Conservation (phyloP, 1,140 invertebrate genomes). For the Sarcophaga bullata region DNA sequence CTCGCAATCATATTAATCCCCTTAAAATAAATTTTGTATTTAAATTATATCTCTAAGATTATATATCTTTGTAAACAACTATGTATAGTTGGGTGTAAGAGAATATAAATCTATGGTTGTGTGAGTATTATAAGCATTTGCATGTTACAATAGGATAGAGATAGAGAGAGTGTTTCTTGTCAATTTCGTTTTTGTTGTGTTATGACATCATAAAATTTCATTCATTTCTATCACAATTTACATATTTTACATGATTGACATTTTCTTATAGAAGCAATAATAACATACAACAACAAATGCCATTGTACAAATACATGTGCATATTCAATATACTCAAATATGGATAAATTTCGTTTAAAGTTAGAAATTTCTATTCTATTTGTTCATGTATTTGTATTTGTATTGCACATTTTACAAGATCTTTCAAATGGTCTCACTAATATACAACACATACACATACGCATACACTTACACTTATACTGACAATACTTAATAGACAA, state of each 20-base stretch:
- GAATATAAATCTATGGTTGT: background rate
- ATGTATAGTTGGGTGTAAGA: no score
- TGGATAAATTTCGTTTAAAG: no score
- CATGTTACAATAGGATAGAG: background rate
- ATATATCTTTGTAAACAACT: no score
- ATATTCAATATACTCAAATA: no score
- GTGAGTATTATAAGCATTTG: background rate
- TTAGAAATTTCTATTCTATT: no score
- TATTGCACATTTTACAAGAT: no score
- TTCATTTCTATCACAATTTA: slow-evolving; percentile 24
- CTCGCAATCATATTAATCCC: background rate
- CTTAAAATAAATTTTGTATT: background rate
- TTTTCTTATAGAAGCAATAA: background rate
- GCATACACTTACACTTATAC: background rate
- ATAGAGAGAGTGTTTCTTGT: slow-evolving; percentile 17
- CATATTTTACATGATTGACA: slow-evolving; percentile 26
- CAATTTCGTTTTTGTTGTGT: slow-evolving; percentile 14
- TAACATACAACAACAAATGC: no score
- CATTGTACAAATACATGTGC: no score
- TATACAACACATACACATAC: background rate
- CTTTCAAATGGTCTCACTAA: background rate
- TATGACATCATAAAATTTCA: slow-evolving; percentile 4
- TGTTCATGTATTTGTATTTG: no score
- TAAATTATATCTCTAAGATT: no score
- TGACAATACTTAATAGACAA: no score